These are phyloP conservation scores for Mythimna vitellina DNA, from an alignment of 2,888 invertebrate species.

Conservation along the genomic window DNA sequence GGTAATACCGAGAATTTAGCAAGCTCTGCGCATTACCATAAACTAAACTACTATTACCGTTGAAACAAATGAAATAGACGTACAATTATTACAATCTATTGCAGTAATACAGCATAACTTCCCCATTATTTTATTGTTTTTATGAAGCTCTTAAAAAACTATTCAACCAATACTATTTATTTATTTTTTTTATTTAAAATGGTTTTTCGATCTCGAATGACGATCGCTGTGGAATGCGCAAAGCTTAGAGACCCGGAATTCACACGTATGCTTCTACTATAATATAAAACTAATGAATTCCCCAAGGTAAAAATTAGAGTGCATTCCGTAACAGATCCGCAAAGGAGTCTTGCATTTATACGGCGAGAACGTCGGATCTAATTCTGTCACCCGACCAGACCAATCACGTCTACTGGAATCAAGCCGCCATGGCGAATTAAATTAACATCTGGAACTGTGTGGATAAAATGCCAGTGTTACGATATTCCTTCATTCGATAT, in stretches of 20 bases:
- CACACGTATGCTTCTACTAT: background rate
- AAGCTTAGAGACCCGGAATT: background rate
- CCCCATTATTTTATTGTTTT: constrained; percentile 26
- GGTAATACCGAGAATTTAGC: constrained; percentile 6
- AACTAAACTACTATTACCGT: background rate
- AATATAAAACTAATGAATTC: background rate
- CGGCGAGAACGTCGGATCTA: constrained; percentile 36
- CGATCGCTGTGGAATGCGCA: background rate
- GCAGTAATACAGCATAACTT: constrained; percentile 8
- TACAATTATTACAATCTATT: constrained; percentile 9
- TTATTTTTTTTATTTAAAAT: too few relatives aligned
- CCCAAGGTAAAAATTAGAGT: constrained; percentile 6
- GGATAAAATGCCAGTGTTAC: constrained; percentile 44
- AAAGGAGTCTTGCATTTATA: constrained; percentile 38
- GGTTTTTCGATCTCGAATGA: constrained; percentile 1
- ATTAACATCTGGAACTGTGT: constrained; percentile 46
- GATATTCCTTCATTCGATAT: constrained; percentile 20
- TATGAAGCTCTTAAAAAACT: constrained; percentile 25
- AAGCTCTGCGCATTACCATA: constrained; percentile 6
- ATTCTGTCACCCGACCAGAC: constrained; percentile 48
- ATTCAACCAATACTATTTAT: background rate
- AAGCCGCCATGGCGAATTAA: constrained; percentile 40
- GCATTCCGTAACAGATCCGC: constrained; percentile 24
- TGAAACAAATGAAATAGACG: constrained; percentile 16
- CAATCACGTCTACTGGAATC: constrained; percentile 46